A percentile compares a stretch with the other conserved stretches of the same genome.
Evolutionary conservation across 2,888 invertebrate species (phyloP).

Genomic region (Cheilosia impressa): DNA sequence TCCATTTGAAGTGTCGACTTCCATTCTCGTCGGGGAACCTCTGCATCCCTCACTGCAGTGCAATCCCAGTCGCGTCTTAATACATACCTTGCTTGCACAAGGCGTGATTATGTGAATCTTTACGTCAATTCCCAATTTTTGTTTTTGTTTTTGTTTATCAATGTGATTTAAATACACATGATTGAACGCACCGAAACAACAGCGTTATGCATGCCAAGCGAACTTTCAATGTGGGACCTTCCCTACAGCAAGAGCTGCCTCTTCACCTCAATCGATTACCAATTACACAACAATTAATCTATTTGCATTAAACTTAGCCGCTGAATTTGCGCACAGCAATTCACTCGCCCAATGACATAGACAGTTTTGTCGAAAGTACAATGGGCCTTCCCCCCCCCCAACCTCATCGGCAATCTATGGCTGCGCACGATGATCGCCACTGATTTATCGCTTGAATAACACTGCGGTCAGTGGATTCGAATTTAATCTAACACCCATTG

Average conservation of each 20-base stretch:
- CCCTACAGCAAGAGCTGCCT: constrained; percentile 33
- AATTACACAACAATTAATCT: constrained; percentile 63
- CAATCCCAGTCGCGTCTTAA: no score
- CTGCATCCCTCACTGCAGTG: no score
- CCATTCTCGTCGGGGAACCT: no score
- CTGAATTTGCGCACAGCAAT: constrained; percentile 54
- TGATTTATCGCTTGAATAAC: constrained; percentile 72
- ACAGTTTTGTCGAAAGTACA: constrained; percentile 47
- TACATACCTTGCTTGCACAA: no score
- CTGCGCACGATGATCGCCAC: constrained; percentile 54
- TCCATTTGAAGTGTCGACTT: no score
- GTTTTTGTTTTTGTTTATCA: not conserved
- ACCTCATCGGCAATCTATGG: constrained; percentile 1
- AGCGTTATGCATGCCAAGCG: not conserved
- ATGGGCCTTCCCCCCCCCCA: constrained; percentile 4
- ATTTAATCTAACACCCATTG: constrained; percentile 67
- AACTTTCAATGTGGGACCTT: constrained; percentile 47
- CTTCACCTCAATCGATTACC: constrained; percentile 52
- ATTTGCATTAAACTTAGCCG: constrained; percentile 62
- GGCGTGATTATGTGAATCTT: no score
- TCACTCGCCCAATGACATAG: constrained; percentile 58
- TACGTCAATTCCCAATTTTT: not conserved
- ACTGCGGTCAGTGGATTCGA: constrained; percentile 55
- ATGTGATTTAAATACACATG: not conserved
- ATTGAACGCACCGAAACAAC: not conserved